Evolutionary conservation across 2,797 vertebrate genomes (phyloP).

Genomic region (Ctenopoma multispine): DNA sequence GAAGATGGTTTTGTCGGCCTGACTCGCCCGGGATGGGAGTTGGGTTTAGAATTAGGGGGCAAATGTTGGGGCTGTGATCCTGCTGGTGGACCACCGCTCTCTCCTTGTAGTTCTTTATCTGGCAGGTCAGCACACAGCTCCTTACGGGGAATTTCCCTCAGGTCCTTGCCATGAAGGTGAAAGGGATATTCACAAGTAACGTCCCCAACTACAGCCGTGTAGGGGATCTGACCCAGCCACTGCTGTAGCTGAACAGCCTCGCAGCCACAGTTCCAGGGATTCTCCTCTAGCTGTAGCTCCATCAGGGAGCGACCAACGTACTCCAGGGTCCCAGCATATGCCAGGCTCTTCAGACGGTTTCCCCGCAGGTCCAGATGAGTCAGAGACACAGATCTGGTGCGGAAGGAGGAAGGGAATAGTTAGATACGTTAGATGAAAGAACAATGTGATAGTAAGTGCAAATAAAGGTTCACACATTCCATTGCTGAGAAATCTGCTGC

Average conservation of each 20-base stretch:
- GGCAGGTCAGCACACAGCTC: constrained; percentile 90
- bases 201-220: constrained; percentile 95
- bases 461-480: constrained; percentile 47
- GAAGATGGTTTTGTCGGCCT: constrained; percentile 89
- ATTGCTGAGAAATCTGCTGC: constrained; percentile 33
- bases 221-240: constrained; percentile 98
- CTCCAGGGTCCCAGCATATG: constrained; percentile 96
- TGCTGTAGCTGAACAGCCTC: constrained; percentile 95
- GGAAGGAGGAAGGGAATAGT: constrained; percentile 32
- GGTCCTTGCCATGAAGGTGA: constrained; percentile 96
- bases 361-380: constrained; percentile 98
- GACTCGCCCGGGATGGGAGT: constrained; percentile 71
- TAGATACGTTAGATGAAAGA: constrained; percentile 57
- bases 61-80: constrained; percentile 74
- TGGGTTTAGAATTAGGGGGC: constrained; percentile 75
- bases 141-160: constrained; percentile 95
- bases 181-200: constrained; percentile 98
- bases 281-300: constrained; percentile 98
- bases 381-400: constrained; percentile 85
- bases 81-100: constrained; percentile 67
- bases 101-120: constrained; percentile 80
- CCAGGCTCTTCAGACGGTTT: constrained; percentile 97
- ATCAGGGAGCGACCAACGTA: constrained; percentile 95
- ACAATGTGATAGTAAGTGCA: constrained; percentile 40
- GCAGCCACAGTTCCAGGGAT: constrained; percentile 98